Base-by-base conservation (phyloP, 2,888 invertebrate genomes). In the Apocheima hispidaria region DNA sequence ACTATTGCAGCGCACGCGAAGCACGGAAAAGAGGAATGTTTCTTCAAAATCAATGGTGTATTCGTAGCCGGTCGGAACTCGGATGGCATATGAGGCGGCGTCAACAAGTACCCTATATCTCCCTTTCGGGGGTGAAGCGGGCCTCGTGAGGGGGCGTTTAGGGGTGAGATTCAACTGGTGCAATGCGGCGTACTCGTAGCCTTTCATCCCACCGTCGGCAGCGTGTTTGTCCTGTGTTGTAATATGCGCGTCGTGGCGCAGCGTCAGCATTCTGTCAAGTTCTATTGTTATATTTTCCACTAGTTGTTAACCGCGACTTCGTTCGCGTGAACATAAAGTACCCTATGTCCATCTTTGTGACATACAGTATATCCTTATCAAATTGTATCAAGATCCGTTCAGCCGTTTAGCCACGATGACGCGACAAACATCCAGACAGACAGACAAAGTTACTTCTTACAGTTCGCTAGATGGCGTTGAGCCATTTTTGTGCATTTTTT, bases 131-230 rank as follows among this genome's bases (percentile, higher is more conserved):
- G 65, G 72, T 66, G 69, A 65, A 55, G 63, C 69, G 60, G 68
- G 67, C 64, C 68, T 65, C 66, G 62, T 53, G n/a, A 62, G 61
- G 69, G 69, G 69, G 69, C 57, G 69, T 43, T 62, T 72, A 70
- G 84, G 86, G 89, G 86, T 79, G 88, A 88, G 87, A 91, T 90
- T 92, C 92, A 92, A 92, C 92, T 92, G 91, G 91, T 92, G 91
- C 92, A 92, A 90, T 92, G 92, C 92, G 90, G 88, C 86, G 88
- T 82, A 79, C 82, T 84, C 85, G 79, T 78, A 49, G 33, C 56
- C 26, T 23, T 40, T 40, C 51, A 30, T 40, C 51, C 51, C 30
- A 30, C 18, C 83, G 74, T 82, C 73, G 43, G 35, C 54, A 48
- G 69, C 73, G 78, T 82, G 82, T 86, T 84, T 84, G 85, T 83